Conservation (phyloP, 2,113 vertebrate species). For the Myotis lucifugus region DNA sequence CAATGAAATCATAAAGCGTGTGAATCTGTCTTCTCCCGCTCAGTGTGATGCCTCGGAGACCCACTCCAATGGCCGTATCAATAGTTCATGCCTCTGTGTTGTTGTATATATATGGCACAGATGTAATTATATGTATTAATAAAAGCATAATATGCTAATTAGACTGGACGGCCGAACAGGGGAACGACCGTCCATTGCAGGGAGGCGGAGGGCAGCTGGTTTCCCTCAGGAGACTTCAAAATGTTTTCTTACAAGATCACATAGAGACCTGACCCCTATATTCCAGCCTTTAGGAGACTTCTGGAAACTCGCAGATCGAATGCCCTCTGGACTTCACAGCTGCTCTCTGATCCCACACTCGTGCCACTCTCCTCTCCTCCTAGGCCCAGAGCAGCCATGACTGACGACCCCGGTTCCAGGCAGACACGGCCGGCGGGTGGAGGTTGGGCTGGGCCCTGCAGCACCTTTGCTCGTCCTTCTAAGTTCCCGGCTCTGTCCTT, state of each 20-base stretch:
- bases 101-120: too few relatives aligned
- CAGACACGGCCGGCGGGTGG: background rate
- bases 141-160: too few relatives aligned
- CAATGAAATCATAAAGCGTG: background rate
- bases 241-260: background rate
- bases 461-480: background rate
- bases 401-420: background rate
- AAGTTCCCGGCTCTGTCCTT: background rate
- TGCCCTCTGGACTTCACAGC: background rate
- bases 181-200: accelerated
- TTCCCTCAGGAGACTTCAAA: background rate
- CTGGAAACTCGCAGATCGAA: background rate
- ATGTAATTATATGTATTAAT: too few relatives aligned
- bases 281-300: background rate
- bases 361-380: background rate
- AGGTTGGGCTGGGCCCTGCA: background rate
- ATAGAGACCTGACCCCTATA: background rate
- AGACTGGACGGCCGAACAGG: too few relatives aligned
- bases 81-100: background rate
- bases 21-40: background rate
- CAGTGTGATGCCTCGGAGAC: background rate
- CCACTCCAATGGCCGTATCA: accelerated
- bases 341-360: background rate
- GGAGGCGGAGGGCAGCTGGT: background rate
- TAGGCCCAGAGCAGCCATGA: background rate